These are phyloP conservation scores for Apis cerana DNA, from an alignment of 1,140 invertebrate species.

Conservation along the genomic window DNA sequence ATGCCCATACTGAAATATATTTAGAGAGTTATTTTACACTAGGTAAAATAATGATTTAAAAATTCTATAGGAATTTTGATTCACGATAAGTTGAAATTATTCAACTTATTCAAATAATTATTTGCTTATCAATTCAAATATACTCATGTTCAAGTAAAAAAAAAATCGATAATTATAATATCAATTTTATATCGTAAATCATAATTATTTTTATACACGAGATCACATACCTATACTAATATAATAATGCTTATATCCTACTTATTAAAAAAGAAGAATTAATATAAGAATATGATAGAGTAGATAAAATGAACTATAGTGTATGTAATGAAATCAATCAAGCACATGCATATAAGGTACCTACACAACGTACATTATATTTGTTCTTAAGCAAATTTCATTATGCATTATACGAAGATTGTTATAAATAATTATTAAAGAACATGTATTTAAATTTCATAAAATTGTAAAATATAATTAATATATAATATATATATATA, in stretches of 20 bases:
- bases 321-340: slow-evolving; percentile 48
- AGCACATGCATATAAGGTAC: slow-evolving; percentile 53
- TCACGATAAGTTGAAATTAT: slow-evolving; percentile 35
- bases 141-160: neutral
- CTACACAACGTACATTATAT: slow-evolving; percentile 65
- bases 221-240: slow-evolving; percentile 11
- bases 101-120: slow-evolving; percentile 15
- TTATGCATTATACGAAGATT: slow-evolving; percentile 1
- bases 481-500: slow-evolving; percentile 1
- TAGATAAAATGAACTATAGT: slow-evolving; percentile 35
- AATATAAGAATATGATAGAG: slow-evolving; percentile 38
- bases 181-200: slow-evolving; percentile 51
- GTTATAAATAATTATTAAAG: slow-evolving; percentile 13
- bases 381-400: slow-evolving; percentile 53
- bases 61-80: slow-evolving; percentile 36
- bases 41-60: slow-evolving; percentile 30
- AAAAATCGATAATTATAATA: neutral
- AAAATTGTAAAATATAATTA: neutral
- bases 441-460: slow-evolving; percentile 7
- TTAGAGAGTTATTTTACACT: slow-evolving; percentile 34
- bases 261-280: slow-evolving; percentile 19
- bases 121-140: neutral
- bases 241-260: neutral
- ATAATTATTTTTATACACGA: slow-evolving; percentile 50
- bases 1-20: slow-evolving; percentile 41